These are phyloP conservation scores for Buathra laborator DNA, from an alignment of 2,888 invertebrate genomes.

Conservation along the genomic window DNA sequence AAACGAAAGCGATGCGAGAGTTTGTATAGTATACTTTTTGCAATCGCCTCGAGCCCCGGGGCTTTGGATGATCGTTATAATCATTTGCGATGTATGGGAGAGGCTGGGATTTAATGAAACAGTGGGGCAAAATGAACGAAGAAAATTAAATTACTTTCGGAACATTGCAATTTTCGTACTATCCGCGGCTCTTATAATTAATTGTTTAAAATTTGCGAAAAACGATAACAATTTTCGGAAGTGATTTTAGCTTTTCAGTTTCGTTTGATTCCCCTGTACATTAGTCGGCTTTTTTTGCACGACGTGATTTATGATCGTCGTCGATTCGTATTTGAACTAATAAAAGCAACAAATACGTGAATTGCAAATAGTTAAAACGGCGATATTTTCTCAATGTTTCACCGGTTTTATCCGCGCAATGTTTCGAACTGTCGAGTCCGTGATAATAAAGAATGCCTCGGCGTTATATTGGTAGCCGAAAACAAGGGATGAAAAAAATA, in stretches of 20 bases:
- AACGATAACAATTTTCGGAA: too few species aligned
- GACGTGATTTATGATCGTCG: too few species aligned
- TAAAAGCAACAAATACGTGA: too few species aligned
- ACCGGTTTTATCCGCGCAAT: background rate
- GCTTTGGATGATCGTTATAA: background rate
- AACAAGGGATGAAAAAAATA: background rate
- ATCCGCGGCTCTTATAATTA: background rate
- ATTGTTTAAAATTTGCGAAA: too few species aligned
- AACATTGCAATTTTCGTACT: background rate
- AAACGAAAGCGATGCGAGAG: constrained; percentile 56
- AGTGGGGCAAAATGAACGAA: background rate
- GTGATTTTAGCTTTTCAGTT: too few species aligned
- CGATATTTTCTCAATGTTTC: background rate
- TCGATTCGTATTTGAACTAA: too few species aligned
- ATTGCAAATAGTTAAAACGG: too few species aligned
- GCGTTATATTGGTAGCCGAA: background rate
- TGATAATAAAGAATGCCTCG: background rate
- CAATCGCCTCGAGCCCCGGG: background rate
- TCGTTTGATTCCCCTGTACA: too few species aligned
- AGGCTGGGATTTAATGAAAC: background rate
- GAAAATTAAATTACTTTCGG: background rate
- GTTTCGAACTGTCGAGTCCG: background rate
- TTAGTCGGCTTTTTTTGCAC: too few species aligned
- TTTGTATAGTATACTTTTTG: constrained; percentile 1
- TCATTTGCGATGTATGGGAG: background rate